These are phyloP conservation scores for Campoletis sonorensis DNA, from an alignment of 1,140 invertebrate species.

Conservation along the genomic window DNA sequence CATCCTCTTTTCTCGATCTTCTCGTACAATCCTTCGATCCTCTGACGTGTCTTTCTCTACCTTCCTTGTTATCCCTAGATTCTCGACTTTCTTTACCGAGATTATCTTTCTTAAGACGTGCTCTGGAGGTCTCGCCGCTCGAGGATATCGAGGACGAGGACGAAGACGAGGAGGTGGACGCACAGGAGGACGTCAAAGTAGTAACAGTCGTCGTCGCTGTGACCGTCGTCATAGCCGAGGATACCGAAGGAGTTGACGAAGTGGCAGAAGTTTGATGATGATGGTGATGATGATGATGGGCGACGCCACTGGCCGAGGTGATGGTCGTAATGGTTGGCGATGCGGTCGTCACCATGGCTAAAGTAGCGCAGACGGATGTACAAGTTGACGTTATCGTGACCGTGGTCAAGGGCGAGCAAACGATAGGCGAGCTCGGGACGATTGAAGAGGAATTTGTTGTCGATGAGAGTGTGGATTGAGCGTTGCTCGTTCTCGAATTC, in stretches of 20 bases:
- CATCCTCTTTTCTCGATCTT: constrained; percentile 66
- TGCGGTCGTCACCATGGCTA: constrained; percentile 53
- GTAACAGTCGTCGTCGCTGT: too few species aligned
- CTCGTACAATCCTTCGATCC: constrained; percentile 66
- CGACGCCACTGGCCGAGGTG: neutral
- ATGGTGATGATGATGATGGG: constrained; percentile 50
- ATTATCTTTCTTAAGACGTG: constrained; percentile 53
- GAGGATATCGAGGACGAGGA: constrained; percentile 46
- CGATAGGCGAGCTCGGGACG: neutral
- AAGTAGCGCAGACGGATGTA: constrained; percentile 25
- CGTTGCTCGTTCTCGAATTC: constrained; percentile 39
- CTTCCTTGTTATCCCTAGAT: constrained; percentile 60
- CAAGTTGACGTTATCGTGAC: constrained; percentile 53
- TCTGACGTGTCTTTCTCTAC: constrained; percentile 63
- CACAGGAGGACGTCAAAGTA: neutral
- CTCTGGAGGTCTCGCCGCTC: constrained; percentile 38
- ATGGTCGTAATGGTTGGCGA: constrained; percentile 48
- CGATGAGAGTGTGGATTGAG: neutral
- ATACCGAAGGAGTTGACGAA: constrained; percentile 5
- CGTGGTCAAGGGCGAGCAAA: constrained; percentile 41
- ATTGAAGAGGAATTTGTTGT: constrained; percentile 15
- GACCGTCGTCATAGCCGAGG: too few species aligned
- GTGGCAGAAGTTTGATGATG: constrained; percentile 54
- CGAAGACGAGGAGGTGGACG: constrained; percentile 45
- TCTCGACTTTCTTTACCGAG: constrained; percentile 56